Evolutionary conservation across 1,140 invertebrate genomes (phyloP), one percentile per base, ranked within the genome.

Genomic region (Steinernema feltiae): DNA sequence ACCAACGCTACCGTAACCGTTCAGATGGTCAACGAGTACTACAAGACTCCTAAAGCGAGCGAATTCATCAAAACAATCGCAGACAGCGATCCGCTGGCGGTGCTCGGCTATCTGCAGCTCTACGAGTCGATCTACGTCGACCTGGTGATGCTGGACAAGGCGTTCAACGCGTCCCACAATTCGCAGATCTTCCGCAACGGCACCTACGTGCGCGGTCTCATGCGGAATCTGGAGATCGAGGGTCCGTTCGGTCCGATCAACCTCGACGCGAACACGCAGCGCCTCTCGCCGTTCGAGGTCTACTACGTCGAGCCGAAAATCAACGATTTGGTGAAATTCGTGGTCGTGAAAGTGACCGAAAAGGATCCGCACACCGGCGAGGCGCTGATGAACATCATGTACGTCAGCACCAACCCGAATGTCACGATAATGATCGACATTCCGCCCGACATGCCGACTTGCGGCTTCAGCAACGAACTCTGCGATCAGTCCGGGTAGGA

Each of bases 401-500:
- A 63, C 12, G 7, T 3, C 3, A 21, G 24, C 12, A 27, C 24
- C 53, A 63, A 63, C 24, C 2, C 12, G 24, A 63, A 63, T 27
- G 53, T 27, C n/a, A 3, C 48, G 7, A 3, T 31, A 30, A 31
- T 74, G 31, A 7, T 1, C 1, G 48, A 69, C 48, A 30, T 73
- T 30, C 72, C 72, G 30, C 32, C 48, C 1, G 72, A 73, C 24
- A 73, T 73, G 35, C 77, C 77, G 1, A 29, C 70, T 15, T 79
- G 78, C 71, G 78, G 78, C 17, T 79, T 79, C 53, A 32, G 74
- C 53, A 76, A 76, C 35, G 78, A 79, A 32, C 69, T 77, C 2
- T 79, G 78, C 32, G 78, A 79, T 63, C 78, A 79, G 69, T 77
- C 76, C 3, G 73, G 75, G 78, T 78, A 32, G 63, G 32, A 15